phyloP scores from a whole-genome alignment of 2,888 invertebrate species.

The Agrotis exclamationis region DNA sequence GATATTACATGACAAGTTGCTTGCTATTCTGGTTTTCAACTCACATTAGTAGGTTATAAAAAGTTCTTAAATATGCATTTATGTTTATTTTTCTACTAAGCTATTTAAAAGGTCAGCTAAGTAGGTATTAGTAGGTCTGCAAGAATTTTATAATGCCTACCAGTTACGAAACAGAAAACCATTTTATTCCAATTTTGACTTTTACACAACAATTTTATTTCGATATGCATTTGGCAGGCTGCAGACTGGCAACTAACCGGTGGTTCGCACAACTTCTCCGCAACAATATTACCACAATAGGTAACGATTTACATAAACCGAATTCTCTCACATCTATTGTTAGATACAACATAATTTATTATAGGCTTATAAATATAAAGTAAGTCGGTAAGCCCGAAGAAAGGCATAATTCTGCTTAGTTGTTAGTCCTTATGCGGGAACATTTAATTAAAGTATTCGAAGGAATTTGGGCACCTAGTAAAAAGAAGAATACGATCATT shows the following conservation, averaged over 20 bases:
- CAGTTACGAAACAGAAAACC: not conserved
- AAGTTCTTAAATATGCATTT: not conserved
- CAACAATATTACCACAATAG: slow-evolving; percentile 10
- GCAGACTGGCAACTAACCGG: slow-evolving; percentile 18
- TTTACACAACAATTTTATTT: not conserved
- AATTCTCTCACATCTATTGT: slow-evolving; percentile 28
- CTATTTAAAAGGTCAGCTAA: not conserved
- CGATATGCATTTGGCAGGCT: too few relatives aligned
- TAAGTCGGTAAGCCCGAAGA: not conserved
- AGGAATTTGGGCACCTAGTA: not conserved
- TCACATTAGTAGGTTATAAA: slow-evolving; percentile 3
- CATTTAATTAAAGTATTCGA: too few relatives aligned
- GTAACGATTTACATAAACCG: slow-evolving; percentile 16
- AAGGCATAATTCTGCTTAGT: slow-evolving; percentile 8
- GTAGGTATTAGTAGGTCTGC: not conserved
- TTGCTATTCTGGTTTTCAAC: slow-evolving; percentile 4
- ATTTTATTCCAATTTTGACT: not conserved
- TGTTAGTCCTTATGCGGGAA: not conserved
- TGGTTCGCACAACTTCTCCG: not conserved
- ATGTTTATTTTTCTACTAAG: not conserved
- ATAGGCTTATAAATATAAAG: slow-evolving; percentile 18
- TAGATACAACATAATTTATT: slow-evolving; percentile 32
- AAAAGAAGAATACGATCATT: not conserved
- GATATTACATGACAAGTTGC: slow-evolving; percentile 13
- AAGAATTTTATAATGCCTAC: not conserved